A percentile compares a stretch with the other conserved stretches of the same genome.
phyloP scores from a whole-genome alignment of 2,888 invertebrate genomes.

The Lutraria lutraria region DNA sequence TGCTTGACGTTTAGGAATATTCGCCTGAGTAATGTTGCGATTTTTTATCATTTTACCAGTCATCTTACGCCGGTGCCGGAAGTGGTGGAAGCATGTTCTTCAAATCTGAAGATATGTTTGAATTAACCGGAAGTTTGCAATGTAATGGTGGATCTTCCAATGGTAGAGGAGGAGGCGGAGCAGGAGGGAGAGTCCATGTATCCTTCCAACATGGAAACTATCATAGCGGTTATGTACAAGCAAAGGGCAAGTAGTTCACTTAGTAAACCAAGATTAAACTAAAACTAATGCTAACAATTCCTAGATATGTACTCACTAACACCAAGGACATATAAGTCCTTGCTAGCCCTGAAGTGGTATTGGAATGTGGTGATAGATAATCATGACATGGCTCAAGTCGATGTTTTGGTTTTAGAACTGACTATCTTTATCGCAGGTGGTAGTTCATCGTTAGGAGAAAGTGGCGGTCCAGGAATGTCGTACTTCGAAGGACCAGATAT shows the following conservation, averaged over 20 bases:
- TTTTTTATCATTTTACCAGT: constrained; percentile 50
- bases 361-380: too few species aligned
- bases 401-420: neutral
- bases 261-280: neutral
- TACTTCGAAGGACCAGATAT: constrained; percentile 70
- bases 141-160: constrained; percentile 74
- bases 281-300: too few species aligned
- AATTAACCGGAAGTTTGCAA: constrained; percentile 68
- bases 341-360: too few species aligned
- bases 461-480: constrained; percentile 77
- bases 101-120: constrained; percentile 45
- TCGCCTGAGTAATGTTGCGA: constrained; percentile 8
- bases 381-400: neutral
- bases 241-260: constrained; percentile 71
- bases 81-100: constrained; percentile 78
- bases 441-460: constrained; percentile 68
- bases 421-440: constrained; percentile 47
- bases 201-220: constrained; percentile 68
- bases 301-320: neutral
- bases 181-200: constrained; percentile 75
- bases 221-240: constrained; percentile 69
- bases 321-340: neutral
- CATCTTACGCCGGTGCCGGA: constrained; percentile 74
- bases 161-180: constrained; percentile 77
- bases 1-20: neutral